A percentile compares a stretch with the other conserved stretches of the same genome.
phyloP scores from a whole-genome alignment of 2,888 invertebrate genomes.

The Patella pellucida region DNA sequence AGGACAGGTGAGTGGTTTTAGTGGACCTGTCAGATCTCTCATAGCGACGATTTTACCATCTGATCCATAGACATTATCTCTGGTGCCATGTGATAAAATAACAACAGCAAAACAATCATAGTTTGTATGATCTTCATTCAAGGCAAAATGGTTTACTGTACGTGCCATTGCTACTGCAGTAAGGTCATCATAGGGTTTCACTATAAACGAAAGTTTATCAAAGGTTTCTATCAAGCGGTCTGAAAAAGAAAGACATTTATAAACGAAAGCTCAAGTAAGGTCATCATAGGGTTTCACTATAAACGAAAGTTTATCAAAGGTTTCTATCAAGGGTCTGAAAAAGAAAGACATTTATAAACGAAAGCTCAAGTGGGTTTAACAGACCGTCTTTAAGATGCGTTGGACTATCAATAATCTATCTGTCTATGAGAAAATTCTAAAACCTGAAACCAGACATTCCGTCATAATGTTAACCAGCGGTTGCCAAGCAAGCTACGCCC shows the following conservation, averaged over 20 bases:
- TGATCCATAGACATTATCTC: background rate
- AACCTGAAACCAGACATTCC: too few species aligned
- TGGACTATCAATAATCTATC: too few species aligned
- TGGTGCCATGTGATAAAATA: background rate
- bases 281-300: background rate
- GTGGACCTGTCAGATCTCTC: background rate
- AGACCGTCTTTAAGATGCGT: too few species aligned
- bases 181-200: background rate
- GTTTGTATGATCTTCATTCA: background rate
- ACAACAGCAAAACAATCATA: slow-evolving; percentile 8
- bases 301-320: background rate
- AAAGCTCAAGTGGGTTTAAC: too few species aligned
- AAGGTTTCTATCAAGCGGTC: background rate
- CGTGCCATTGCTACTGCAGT: background rate
- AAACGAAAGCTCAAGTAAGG: background rate
- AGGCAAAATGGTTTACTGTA: background rate
- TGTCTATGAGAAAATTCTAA: too few species aligned
- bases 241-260: background rate
- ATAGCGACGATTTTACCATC: background rate
- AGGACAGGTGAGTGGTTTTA: background rate
- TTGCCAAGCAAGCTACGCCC: too few species aligned
- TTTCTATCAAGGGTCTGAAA: background rate
- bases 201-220: background rate
- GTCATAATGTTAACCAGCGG: too few species aligned
- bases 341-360: too few species aligned